Percentiles rank a stretch among this genome's conserved stretches.
These are phyloP conservation scores for Choristoneura fumiferana DNA, from an alignment of 1,140 invertebrate genomes.

Conservation along the genomic window DNA sequence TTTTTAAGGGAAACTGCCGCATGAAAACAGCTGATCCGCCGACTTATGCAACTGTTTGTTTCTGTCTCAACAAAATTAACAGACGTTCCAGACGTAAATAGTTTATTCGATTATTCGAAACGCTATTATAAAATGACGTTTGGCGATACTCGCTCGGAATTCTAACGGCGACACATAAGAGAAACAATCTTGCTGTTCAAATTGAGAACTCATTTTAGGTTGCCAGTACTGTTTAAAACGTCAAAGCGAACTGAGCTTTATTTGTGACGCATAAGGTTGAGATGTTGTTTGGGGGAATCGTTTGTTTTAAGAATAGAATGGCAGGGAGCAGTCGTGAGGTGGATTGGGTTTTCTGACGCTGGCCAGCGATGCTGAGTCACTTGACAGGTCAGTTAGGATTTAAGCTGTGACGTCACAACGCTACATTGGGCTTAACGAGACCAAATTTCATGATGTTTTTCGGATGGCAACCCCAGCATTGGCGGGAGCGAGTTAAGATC, in stretches of 20 bases:
- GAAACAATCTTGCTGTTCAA: background rate
- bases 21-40: no score
- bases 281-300: conserved; percentile 25
- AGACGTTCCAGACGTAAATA: conserved; percentile 2
- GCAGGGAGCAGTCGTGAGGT: conserved; percentile 46
- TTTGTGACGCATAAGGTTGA: conserved; percentile 21
- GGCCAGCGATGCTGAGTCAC: conserved; percentile 46
- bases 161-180: background rate
- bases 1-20: no score
- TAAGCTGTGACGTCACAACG: background rate
- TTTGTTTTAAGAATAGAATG: conserved; percentile 50
- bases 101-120: conserved; percentile 5
- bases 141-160: background rate
- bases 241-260: conserved; percentile 22
- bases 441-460: no score
- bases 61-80: background rate
- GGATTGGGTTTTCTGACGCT: conserved; percentile 49
- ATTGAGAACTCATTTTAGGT: no score
- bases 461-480: no score
- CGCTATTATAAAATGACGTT: conserved; percentile 12
- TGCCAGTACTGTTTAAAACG: no score
- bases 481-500: no score
- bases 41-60: background rate
- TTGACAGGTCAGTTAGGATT: conserved; percentile 33
- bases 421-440: no score